Base-by-base conservation (phyloP, 2,797 vertebrate species). In the Taeniopygia guttata region DNA sequence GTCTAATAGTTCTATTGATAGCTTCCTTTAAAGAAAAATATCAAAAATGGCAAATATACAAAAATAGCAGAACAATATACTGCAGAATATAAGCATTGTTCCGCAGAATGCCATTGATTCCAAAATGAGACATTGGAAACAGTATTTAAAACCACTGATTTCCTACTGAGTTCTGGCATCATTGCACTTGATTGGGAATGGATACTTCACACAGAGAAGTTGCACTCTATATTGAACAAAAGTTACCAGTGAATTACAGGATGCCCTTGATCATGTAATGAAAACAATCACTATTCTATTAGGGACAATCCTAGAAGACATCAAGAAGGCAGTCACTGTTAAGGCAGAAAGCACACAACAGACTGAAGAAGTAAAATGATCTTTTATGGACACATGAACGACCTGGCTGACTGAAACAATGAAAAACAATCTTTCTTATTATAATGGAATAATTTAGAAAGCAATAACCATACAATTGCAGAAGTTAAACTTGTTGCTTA, bases 361-460 rank as follows among this genome's bases (percentile, higher is more conserved):
- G n/a, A n/a, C n/a, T n/a, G n/a, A n/a, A n/a, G 48, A 49, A 55
- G 12, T 0, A 6, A 49, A 16, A 20, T 25, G 20, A 2, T 43
- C 15, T 36, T 87, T 84, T 66, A 34, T 17, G 29, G 32, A 49
- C 7, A 56, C 7, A 4, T n/a, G 42, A 64, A 22, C 5, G 7
- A 55, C 21, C 63, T 74, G 32, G 4, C 11, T 21, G 17, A 73
- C 32, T 18, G 36, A 73, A 60, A 73, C 2, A 3, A 40, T 13
- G 5, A 23, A 60, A 74, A 32, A 36, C 63, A 13, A 2, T 7
- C 8, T 43, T 49, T 52, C 29, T n/a, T 58, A 3, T 40, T 56
- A 30, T 5, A 54, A 11, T 9, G 8, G 13, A 76, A 40, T 49
- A 2, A 45, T 66, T 73, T 68, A 51, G 27, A 74, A 70, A 78